A percentile compares a stretch with the other conserved stretches of the same genome.
Conservation (phyloP, 2,797 vertebrate species). For the Tympanoctomys barrerae region DNA sequence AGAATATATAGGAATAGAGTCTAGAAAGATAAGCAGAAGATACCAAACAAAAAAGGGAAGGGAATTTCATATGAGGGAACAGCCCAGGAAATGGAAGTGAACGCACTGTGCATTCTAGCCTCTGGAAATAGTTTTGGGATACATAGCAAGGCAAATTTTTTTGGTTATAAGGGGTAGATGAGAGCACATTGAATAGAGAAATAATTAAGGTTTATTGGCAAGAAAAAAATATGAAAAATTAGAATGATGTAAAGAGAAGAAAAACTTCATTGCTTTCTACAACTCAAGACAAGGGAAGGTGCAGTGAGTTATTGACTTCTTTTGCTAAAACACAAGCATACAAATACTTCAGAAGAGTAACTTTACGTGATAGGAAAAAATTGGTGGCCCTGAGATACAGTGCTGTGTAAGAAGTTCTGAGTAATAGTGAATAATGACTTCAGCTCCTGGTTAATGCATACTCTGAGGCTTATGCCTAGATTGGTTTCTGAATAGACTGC, state of each 20-base stretch:
- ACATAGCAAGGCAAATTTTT: background rate
- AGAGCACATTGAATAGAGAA: constrained; percentile 17
- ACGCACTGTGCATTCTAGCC: background rate
- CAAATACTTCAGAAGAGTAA: constrained; percentile 38
- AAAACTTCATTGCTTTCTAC: constrained; percentile 40
- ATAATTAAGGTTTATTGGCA: background rate
- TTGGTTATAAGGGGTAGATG: background rate
- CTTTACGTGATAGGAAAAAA: constrained; percentile 8
- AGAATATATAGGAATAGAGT: background rate
- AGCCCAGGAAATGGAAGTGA: background rate
- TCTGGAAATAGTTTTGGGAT: background rate
- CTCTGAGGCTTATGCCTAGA: background rate
- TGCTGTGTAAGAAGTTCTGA: background rate
- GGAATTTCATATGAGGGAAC: background rate
- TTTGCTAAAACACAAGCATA: constrained; percentile 30
- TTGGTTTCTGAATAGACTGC: constrained; percentile 37
- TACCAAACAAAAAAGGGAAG: constrained; percentile 17
- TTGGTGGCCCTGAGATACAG: background rate
- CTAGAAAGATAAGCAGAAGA: constrained; percentile 53
- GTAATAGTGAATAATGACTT: background rate
- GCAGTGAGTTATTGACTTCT: background rate
- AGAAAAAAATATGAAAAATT: constrained; percentile 46
- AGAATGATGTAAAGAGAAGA: constrained; percentile 40
- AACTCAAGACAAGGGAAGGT: constrained; percentile 31
- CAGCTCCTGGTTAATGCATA: background rate